phyloP scores from a whole-genome alignment of 2,113 vertebrate species.

The Prunella fulvescens region DNA sequence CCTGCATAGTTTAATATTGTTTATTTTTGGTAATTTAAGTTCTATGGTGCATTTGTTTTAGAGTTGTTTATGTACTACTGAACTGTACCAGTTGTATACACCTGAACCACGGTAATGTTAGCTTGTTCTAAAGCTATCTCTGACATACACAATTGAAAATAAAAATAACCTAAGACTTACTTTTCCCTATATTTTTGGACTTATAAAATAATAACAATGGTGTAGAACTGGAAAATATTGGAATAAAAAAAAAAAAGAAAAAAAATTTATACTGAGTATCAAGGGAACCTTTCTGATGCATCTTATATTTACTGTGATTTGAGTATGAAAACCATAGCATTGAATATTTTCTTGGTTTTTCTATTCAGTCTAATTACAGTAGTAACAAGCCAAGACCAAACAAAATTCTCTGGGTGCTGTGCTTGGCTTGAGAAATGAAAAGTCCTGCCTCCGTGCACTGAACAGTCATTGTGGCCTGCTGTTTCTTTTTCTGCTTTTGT shows the following conservation, averaged over 20 bases:
- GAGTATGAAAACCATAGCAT: not conserved
- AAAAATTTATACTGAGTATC: not conserved
- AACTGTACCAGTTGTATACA: constrained; percentile 81
- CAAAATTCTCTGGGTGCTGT: not conserved
- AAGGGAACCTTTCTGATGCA: not conserved
- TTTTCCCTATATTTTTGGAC: constrained; percentile 25
- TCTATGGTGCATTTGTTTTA: constrained; percentile 66
- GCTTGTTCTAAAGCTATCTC: constrained; percentile 85
- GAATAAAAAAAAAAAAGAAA: not conserved
- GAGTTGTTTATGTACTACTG: constrained; percentile 77
- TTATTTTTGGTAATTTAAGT: constrained; percentile 77
- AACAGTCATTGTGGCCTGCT: not conserved
- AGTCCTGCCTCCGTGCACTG: not conserved
- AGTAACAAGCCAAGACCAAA: not conserved
- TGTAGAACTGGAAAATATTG: not conserved
- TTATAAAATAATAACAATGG: not conserved
- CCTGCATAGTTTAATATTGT: constrained; percentile 57
- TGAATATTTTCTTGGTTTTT: not conserved
- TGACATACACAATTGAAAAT: constrained; percentile 68
- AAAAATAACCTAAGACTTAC: constrained; percentile 51
- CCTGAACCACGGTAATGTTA: constrained; percentile 72
- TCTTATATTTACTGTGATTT: not conserved
- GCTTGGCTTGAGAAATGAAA: not conserved
- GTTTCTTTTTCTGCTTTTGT: not conserved
- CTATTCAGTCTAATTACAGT: not conserved